Percentiles rank a stretch among this genome's conserved stretches.
These are phyloP conservation scores for Cosmia pyralina DNA, from an alignment of 2,888 invertebrate species.

Conservation along the genomic window DNA sequence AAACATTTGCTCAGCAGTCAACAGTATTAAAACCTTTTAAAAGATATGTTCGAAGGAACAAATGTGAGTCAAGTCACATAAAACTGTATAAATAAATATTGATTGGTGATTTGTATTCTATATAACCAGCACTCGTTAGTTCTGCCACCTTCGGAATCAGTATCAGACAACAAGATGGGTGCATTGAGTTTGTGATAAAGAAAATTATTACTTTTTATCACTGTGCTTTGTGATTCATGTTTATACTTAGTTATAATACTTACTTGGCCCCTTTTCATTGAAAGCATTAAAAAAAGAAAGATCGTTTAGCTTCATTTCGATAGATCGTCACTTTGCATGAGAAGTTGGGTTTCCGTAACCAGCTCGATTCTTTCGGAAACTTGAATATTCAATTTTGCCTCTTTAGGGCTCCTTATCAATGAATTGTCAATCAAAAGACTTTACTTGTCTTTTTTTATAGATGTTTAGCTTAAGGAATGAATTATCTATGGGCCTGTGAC, in stretches of 20 bases:
- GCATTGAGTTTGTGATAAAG: background rate
- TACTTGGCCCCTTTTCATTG: background rate
- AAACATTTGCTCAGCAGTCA: conserved; percentile 28
- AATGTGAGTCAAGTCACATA: conserved; percentile 24
- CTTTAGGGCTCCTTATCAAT: background rate
- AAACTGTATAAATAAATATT: conserved; percentile 43
- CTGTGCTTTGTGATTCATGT: background rate
- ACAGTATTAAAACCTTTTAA: conserved; percentile 11
- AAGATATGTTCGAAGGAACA: conserved; percentile 2
- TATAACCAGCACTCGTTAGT: background rate
- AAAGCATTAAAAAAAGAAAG: background rate
- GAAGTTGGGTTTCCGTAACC: background rate
- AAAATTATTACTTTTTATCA: background rate
- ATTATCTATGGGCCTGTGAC: background rate
- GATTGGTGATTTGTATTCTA: conserved; percentile 43
- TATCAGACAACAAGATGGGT: conserved; percentile 6
- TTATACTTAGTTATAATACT: background rate
- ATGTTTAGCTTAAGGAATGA: background rate
- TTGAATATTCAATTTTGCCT: background rate
- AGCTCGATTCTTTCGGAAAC: background rate
- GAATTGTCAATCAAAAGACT: background rate
- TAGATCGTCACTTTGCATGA: background rate
- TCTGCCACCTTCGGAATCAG: conserved; percentile 18
- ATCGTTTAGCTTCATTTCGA: too few relatives aligned
- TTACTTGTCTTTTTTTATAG: background rate